Conservation (phyloP, 2,888 invertebrate genomes). For the Cephus runcator region DNA sequence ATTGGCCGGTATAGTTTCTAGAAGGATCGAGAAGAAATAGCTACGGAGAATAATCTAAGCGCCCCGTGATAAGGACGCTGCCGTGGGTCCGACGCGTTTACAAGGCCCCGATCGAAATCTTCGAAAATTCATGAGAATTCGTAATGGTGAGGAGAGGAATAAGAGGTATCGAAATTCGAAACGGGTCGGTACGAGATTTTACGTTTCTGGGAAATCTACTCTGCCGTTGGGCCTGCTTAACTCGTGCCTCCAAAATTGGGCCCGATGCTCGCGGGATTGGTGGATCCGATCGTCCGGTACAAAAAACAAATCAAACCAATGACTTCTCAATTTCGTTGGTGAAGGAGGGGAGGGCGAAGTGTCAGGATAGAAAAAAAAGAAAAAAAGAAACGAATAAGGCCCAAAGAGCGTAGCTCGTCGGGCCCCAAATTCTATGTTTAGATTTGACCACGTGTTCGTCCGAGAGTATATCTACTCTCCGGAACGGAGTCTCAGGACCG, state of each 20-base stretch:
- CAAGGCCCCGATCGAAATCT: background rate
- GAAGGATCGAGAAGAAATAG: background rate
- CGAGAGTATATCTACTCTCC: background rate
- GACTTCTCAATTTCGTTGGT: slow-evolving; percentile 32
- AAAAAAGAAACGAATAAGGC: background rate
- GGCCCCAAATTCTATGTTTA: background rate
- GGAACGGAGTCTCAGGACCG: slow-evolving; percentile 1
- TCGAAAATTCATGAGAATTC: background rate
- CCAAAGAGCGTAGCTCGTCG: background rate
- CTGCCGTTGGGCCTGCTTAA: background rate
- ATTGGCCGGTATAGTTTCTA: background rate
- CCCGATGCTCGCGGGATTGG: slow-evolving; percentile 26
- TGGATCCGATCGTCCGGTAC: slow-evolving; percentile 22
- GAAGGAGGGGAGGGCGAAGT: background rate
- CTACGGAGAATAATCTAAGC: background rate
- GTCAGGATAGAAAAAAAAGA: background rate
- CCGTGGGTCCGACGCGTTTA: background rate
- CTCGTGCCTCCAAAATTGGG: slow-evolving; percentile 5
- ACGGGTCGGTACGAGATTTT: background rate
- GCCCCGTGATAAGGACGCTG: background rate
- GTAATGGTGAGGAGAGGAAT: background rate
- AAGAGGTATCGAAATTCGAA: background rate
- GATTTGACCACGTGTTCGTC: slow-evolving; percentile 5
- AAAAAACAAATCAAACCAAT: slow-evolving; percentile 32
- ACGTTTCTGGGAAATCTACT: background rate